These are phyloP conservation scores for Mylabris phalerata DNA, from an alignment of 1,140 invertebrate species.

Conservation along the genomic window DNA sequence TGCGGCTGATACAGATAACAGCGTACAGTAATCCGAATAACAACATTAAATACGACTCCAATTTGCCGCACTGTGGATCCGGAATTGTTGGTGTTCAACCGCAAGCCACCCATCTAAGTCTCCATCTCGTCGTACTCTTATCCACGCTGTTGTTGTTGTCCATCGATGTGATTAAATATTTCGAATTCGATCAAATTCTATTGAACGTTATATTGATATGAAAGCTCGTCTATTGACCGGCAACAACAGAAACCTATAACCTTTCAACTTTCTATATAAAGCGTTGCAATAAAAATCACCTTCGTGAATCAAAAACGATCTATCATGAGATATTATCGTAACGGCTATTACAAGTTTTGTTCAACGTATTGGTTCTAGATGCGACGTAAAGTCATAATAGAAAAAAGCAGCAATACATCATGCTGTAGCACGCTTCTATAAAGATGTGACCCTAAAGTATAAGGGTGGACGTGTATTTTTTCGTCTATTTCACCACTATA, in stretches of 20 bases:
- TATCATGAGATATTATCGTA: slow-evolving; percentile 37
- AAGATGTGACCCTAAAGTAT: too few species aligned
- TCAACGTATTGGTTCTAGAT: slow-evolving; percentile 19
- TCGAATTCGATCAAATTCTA: not conserved
- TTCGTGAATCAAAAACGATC: slow-evolving; percentile 36
- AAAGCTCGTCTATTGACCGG: slow-evolving; percentile 29
- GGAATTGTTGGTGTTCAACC: slow-evolving; percentile 33
- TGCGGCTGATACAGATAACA: slow-evolving; percentile 37
- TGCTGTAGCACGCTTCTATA: slow-evolving; percentile 15
- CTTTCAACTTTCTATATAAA: slow-evolving; percentile 37
- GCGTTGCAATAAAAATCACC: slow-evolving; percentile 38
- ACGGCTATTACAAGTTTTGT: slow-evolving; percentile 26
- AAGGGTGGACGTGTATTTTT: too few species aligned
- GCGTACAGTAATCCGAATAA: slow-evolving; percentile 43
- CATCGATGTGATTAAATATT: slow-evolving; percentile 22
- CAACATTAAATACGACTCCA: slow-evolving; percentile 46
- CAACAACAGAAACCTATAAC: slow-evolving; percentile 23
- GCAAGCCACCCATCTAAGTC: slow-evolving; percentile 31
- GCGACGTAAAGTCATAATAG: slow-evolving; percentile 26
- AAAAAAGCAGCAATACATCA: slow-evolving; percentile 30
- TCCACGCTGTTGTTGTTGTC: slow-evolving; percentile 2
- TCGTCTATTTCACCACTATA: too few species aligned
- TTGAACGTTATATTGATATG: slow-evolving; percentile 19
- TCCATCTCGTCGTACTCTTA: too few species aligned
- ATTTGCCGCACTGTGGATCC: slow-evolving; percentile 45